A percentile compares a stretch with the other conserved stretches of the same genome.
These are phyloP conservation scores for Dicyrtoma fusca DNA, from an alignment of 2,888 invertebrate genomes.

Conservation along the genomic window DNA sequence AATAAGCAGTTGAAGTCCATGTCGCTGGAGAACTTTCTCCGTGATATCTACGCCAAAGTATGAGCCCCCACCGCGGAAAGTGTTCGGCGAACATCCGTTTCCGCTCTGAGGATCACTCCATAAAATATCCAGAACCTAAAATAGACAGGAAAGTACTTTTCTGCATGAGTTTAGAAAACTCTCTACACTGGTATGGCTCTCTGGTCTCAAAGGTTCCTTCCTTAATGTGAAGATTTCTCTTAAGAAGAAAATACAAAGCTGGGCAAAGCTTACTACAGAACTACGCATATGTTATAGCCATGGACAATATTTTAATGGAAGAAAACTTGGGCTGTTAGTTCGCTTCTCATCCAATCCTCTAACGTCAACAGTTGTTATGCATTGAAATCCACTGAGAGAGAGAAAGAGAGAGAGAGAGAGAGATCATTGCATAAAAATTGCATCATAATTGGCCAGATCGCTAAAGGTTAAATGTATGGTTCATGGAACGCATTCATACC, in stretches of 20 bases:
- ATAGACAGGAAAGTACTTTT: background rate
- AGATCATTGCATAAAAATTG: background rate
- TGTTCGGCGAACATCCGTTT: slow-evolving; percentile 80
- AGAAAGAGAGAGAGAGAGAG: too few relatives aligned
- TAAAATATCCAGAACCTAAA: slow-evolving; percentile 84
- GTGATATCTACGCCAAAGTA: slow-evolving; percentile 93
- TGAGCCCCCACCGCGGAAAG: slow-evolving; percentile 84
- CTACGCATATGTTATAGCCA: too few relatives aligned
- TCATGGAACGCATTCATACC: too few relatives aligned
- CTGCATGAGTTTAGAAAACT: background rate
- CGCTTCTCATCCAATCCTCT: background rate
- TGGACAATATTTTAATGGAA: background rate
- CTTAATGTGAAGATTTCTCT: background rate
- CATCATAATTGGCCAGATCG: background rate
- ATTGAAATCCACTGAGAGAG: too few relatives aligned
- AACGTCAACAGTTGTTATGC: too few relatives aligned
- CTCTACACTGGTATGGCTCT: background rate
- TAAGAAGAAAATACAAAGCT: background rate
- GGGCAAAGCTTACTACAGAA: background rate
- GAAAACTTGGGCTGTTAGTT: background rate
- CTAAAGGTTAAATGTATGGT: background rate
- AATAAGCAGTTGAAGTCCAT: slow-evolving; percentile 76
- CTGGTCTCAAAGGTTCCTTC: background rate
- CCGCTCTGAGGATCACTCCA: slow-evolving; percentile 89
- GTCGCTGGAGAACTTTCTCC: slow-evolving; percentile 72